Evolutionary conservation across 2,888 invertebrate genomes (phyloP).

Genomic region (Reticulitermes lucifugus): DNA sequence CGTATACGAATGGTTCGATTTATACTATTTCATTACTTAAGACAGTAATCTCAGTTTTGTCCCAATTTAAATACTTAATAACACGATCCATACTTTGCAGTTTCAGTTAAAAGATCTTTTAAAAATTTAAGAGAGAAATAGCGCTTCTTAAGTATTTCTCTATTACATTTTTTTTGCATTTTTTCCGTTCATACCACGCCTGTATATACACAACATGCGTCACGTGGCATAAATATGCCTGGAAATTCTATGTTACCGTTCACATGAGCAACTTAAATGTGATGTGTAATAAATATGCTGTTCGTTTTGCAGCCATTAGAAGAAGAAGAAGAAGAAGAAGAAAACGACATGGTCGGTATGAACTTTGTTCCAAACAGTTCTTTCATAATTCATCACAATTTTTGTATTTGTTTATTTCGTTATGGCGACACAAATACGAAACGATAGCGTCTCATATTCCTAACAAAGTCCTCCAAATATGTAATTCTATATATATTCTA

Average conservation of each 20-base stretch:
- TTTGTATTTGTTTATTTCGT: conserved; percentile 10
- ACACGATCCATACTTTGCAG: conserved; percentile 2
- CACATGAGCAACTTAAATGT: conserved; percentile 25
- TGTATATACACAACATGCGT: conserved; percentile 9
- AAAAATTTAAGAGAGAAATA: conserved; percentile 41
- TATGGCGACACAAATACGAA: conserved; percentile 40
- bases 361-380: conserved; percentile 42
- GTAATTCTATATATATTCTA: conserved; percentile 41
- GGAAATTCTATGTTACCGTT: neutral
- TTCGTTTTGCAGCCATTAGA: neutral
- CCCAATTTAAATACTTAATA: neutral
- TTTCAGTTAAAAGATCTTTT: conserved; percentile 38
- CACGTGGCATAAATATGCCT: neutral
- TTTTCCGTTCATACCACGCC: conserved; percentile 20
- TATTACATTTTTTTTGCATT: conserved; percentile 10
- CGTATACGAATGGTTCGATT: conserved; percentile 53
- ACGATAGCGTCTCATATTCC: conserved; percentile 19
- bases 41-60: neutral
- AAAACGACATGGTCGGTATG: conserved; percentile 4
- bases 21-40: conserved; percentile 35
- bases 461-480: conserved; percentile 41
- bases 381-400: conserved; percentile 37
- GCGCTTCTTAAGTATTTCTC: conserved; percentile 12
- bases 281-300: conserved; percentile 15
- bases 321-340: conserved; percentile 15